phyloP scores from a whole-genome alignment of 2,797 vertebrate species.

The Falco berigora region DNA sequence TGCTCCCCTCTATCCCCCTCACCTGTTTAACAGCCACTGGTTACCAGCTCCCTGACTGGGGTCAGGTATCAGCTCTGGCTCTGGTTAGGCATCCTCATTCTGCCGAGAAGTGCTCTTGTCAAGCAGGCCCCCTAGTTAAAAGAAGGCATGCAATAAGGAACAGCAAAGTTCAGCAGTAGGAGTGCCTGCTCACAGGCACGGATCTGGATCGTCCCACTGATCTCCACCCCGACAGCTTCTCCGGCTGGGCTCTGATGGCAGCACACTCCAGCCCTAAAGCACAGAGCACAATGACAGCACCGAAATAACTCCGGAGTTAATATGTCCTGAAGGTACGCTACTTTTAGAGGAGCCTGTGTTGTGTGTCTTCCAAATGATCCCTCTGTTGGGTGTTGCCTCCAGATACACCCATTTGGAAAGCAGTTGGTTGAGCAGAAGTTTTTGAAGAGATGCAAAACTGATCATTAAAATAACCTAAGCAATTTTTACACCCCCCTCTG shows the following conservation, averaged over 20 bases:
- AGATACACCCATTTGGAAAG: neutral
- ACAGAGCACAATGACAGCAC: neutral
- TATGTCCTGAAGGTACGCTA: neutral
- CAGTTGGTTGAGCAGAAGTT: neutral
- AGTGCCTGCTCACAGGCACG: neutral
- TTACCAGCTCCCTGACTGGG: neutral
- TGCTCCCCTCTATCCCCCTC: neutral
- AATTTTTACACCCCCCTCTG: neutral
- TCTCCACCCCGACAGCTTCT: neutral
- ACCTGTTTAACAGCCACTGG: neutral
- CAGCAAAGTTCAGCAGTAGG: neutral
- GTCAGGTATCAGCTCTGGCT: neutral
- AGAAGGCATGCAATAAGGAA: fast-evolving
- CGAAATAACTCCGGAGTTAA: neutral
- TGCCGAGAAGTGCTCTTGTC: neutral
- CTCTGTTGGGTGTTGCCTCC: neutral
- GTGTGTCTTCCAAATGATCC: neutral
- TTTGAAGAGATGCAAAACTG: neutral
- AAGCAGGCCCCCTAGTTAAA: neutral
- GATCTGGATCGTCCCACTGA: neutral
- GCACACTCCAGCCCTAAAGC: neutral
- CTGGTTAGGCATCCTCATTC: neutral
- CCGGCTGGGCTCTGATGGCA: neutral
- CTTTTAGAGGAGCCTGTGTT: neutral
- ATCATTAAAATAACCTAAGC: neutral